Base-by-base conservation (phyloP, 2,888 invertebrate species). In the Apoderus coryli region DNA sequence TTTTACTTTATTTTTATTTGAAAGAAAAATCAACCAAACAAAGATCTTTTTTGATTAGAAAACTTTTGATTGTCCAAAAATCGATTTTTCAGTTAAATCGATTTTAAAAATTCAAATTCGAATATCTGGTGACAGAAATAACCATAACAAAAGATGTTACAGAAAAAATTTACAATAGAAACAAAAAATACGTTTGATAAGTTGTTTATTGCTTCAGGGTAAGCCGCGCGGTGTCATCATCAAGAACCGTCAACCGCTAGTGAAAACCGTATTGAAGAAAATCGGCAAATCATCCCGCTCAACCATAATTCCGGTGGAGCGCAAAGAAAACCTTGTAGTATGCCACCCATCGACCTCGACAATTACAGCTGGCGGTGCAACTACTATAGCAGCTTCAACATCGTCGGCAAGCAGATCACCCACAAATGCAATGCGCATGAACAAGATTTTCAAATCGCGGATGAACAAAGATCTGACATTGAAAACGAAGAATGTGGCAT, bases 301-400 rank as follows among this genome's bases (percentile, higher is more conserved):
- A 41, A 36, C 27, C 19, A 31, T 12, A 6, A 44, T 47, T 22
- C 50, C 51, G 2, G 40, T 49, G n/a, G 54, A 55, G 23, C 45
- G 56, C 3, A 57, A 56, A 41, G 56, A 57, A 37, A 56, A 56
- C 31, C 52, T 53, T 37, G 50, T 55, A 3, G 44, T 49, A 31
- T 48, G 50, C 32, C 54, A 51, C 4, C 36, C 45, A 25, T 25
- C 36, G 12, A n/a, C n/a, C n/a, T n/a, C n/a, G n/a, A n/a, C n/a
- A n/a, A n/a, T n/a, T n/a, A n/a, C n/a, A n/a, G n/a, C n/a, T n/a
- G n/a, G n/a, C n/a, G n/a, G n/a, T n/a, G n/a, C n/a, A n/a, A n/a
- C n/a, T n/a, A n/a, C n/a, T n/a, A n/a, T n/a, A n/a, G n/a, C n/a
- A n/a, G n/a, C n/a, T n/a, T n/a, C n/a, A n/a, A n/a, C n/a, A n/a